Percentiles rank a stretch among this genome's conserved stretches.
These are phyloP conservation scores for Cataglyphis livida DNA, from an alignment of 2,888 invertebrate species.

Conservation along the genomic window DNA sequence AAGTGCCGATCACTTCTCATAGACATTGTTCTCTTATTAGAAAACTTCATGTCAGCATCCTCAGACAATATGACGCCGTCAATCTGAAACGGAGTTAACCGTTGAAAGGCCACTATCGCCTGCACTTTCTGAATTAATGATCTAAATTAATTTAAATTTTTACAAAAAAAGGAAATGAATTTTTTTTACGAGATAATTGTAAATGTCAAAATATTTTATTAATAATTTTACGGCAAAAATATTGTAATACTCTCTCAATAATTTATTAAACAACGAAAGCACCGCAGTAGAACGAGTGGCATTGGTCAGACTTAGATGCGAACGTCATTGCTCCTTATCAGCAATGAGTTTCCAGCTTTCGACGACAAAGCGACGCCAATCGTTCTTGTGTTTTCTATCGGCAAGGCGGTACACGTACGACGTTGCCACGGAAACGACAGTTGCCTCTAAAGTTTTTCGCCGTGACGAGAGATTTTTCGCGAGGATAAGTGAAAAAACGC, in stretches of 20 bases:
- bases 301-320: slow-evolving; percentile 18
- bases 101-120: background rate
- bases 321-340: slow-evolving; percentile 21
- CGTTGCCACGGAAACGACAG: slow-evolving; percentile 72
- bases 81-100: background rate
- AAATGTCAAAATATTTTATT: background rate
- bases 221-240: background rate
- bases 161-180: background rate
- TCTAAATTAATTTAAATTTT: background rate
- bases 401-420: slow-evolving; percentile 67
- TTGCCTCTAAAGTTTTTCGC: slow-evolving; percentile 68
- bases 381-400: slow-evolving; percentile 56
- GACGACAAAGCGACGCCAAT: slow-evolving; percentile 30
- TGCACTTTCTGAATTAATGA: background rate
- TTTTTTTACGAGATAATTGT: background rate
- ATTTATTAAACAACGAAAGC: slow-evolving; percentile 12
- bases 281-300: background rate
- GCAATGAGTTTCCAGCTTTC: slow-evolving; percentile 2
- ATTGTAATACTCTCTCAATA: background rate
- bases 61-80: slow-evolving; percentile 23
- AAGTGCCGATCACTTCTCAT: slow-evolving; percentile 47
- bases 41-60: slow-evolving; percentile 10
- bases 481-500: slow-evolving; percentile 67
- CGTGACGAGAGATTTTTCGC: slow-evolving; percentile 69
- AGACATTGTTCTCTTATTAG: slow-evolving; percentile 47